Percentiles rank a stretch among this genome's conserved stretches.
Conservation (phyloP, 1,140 invertebrate species). For the Trichogramma pretiosum region DNA sequence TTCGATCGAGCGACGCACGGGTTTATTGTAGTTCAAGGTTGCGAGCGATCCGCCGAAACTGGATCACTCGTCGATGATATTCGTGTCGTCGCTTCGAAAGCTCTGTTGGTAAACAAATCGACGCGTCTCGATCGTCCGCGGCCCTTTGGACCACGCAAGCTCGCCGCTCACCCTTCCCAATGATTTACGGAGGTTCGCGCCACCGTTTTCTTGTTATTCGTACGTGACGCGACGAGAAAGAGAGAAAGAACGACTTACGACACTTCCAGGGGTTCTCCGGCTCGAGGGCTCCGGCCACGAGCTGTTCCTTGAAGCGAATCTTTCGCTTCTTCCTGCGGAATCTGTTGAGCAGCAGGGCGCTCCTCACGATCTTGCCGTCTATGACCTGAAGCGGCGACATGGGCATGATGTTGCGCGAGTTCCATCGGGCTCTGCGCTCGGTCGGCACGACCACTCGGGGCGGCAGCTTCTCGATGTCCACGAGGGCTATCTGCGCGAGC, state of each 20-base stretch:
- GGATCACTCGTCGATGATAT: too few relatives aligned
- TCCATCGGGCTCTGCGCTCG: conserved; percentile 8
- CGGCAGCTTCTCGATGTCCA: conserved; percentile 15
- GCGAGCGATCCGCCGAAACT: too few relatives aligned
- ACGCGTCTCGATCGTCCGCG: too few relatives aligned
- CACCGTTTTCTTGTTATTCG: too few relatives aligned
- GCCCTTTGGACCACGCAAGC: too few relatives aligned
- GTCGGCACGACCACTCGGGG: neutral
- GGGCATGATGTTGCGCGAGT: neutral
- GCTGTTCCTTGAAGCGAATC: conserved; percentile 1
- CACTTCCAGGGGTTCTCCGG: conserved; percentile 14
- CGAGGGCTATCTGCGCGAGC: neutral
- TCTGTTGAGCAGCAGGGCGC: conserved; percentile 10
- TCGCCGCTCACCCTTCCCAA: too few relatives aligned
- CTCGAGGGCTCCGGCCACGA: conserved; percentile 4
- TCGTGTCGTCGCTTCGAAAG: too few relatives aligned
- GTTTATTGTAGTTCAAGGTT: too few relatives aligned
- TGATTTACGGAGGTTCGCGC: too few relatives aligned
- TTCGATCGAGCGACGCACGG: too few relatives aligned
- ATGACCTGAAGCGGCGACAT: conserved; percentile 13
- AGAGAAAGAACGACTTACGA: conserved; percentile 16
- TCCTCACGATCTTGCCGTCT: conserved; percentile 10
- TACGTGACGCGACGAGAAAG: too few relatives aligned
- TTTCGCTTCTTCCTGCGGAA: neutral
- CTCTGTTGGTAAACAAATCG: too few relatives aligned